phyloP scores from a whole-genome alignment of 2,113 vertebrate genomes.

The Tragelaphus strepsiceros region DNA sequence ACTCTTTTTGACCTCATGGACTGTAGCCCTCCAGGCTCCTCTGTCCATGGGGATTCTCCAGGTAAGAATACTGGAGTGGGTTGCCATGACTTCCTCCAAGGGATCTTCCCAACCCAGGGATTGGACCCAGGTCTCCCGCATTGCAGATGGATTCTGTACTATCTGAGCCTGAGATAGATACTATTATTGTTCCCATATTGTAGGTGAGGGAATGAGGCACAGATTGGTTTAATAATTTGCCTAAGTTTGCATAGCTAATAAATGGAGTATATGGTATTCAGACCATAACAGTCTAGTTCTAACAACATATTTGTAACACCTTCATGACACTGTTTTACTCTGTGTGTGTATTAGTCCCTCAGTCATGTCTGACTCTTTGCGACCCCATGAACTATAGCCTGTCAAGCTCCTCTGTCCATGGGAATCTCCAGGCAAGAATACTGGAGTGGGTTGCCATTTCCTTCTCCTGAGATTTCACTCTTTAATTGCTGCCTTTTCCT shows the following conservation, averaged over 20 bases:
- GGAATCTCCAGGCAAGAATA: background rate
- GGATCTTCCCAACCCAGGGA: background rate
- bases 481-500: background rate
- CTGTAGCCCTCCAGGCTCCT: background rate
- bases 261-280: background rate
- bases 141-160: background rate
- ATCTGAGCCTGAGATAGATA: background rate
- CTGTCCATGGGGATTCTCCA: background rate
- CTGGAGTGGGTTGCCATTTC: background rate
- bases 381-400: background rate
- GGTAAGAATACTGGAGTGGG: background rate
- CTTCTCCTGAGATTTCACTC: background rate
- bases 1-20: background rate
- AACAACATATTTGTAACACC: background rate
- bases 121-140: background rate
- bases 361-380: rapidly evolving
- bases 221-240: background rate
- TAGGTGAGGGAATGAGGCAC: background rate
- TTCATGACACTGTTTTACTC: background rate
- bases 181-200: background rate
- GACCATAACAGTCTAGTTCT: background rate
- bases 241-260: background rate
- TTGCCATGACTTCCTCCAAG: background rate
- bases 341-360: background rate
- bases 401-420: background rate